phyloP scores from a whole-genome alignment of 2,797 vertebrate genomes.

The Tangara arthus region DNA sequence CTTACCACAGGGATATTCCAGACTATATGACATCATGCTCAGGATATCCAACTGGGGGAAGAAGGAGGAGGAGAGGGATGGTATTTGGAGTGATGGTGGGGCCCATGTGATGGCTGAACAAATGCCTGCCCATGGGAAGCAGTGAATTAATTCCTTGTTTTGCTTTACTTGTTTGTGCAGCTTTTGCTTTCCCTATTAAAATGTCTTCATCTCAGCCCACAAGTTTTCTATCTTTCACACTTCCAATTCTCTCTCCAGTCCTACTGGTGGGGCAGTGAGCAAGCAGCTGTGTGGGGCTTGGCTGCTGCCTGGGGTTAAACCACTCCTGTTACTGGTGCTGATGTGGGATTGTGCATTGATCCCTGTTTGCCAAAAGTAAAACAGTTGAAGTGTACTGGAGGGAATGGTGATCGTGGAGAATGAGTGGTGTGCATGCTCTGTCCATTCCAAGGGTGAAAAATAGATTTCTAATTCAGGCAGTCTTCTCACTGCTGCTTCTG shows the following conservation, averaged over 20 bases:
- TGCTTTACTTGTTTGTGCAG: fast-evolving
- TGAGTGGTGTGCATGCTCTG: background rate
- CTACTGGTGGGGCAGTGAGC: background rate
- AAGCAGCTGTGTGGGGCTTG: background rate
- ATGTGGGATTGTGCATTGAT: background rate
- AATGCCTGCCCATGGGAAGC: background rate
- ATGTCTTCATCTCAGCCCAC: background rate
- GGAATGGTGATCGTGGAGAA: background rate
- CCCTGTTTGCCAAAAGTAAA: background rate
- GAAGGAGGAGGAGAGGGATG: background rate
- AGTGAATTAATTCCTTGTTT: background rate
- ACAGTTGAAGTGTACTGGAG: background rate
- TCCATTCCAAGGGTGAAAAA: background rate
- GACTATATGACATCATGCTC: background rate
- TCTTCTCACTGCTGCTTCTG: background rate
- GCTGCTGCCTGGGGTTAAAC: background rate
- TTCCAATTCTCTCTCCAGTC: background rate
- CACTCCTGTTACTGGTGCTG: background rate
- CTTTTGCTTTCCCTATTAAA: background rate
- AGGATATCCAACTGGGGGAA: background rate
- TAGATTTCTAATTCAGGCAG: background rate
- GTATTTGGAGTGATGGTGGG: background rate
- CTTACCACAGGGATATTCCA: background rate
- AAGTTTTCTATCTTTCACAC: background rate
- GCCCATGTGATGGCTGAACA: background rate